Conservation (phyloP, 2,113 vertebrate species). For the Acanthisitta chloris region DNA sequence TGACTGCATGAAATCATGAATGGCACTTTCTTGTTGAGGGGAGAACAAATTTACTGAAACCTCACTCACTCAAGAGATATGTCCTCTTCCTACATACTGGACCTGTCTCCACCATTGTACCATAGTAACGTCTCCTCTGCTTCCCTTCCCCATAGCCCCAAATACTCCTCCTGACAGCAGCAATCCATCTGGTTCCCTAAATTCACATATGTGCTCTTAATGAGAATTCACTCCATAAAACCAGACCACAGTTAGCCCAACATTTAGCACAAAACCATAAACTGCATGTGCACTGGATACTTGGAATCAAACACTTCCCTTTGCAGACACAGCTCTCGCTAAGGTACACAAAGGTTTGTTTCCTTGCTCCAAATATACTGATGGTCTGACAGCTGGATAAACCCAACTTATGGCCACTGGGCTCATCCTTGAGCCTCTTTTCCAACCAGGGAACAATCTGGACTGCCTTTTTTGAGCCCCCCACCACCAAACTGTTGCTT, state of each 20-base stretch:
- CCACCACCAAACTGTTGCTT: neutral
- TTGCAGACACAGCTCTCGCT: fast-evolving
- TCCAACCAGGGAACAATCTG: neutral
- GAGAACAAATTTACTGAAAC: neutral
- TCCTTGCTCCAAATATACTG: neutral
- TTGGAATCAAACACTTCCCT: neutral
- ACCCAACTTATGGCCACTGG: neutral
- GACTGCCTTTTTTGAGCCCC: neutral
- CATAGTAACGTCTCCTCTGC: neutral
- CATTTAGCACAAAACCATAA: neutral
- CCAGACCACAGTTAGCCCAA: neutral
- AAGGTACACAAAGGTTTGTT: neutral
- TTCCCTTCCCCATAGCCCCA: neutral
- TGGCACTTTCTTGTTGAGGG: neutral
- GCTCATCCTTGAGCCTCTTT: neutral
- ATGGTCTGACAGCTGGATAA: neutral
- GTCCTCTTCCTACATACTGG: neutral
- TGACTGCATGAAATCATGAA: neutral
- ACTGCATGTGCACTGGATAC: neutral
- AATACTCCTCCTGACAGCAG: neutral
- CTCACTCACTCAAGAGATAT: neutral
- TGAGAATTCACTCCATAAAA: neutral
- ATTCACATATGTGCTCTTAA: neutral
- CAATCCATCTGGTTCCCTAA: neutral
- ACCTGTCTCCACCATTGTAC: neutral